Conservation (phyloP, 2,113 vertebrate genomes). For the Mirza zaza region DNA sequence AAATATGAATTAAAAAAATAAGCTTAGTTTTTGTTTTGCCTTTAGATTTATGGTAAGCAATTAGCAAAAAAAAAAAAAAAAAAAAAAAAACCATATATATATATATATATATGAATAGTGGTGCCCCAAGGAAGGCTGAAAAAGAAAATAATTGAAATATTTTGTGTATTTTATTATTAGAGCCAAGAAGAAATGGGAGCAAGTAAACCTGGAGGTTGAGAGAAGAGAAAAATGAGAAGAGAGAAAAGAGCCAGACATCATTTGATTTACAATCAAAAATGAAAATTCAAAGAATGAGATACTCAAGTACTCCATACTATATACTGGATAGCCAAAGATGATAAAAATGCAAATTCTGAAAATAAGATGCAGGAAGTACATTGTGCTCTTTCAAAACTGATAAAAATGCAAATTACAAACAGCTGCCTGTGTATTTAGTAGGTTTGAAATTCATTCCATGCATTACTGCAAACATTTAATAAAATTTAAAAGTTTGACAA, state of each 20-base stretch:
- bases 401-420: slow-evolving; percentile 75
- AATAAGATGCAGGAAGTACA: slow-evolving; percentile 68
- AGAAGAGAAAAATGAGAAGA: slow-evolving; percentile 67
- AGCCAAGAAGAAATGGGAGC: slow-evolving; percentile 78
- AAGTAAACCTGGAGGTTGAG: slow-evolving; percentile 68
- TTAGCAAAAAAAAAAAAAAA: neutral
- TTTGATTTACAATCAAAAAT: slow-evolving; percentile 77
- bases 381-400: slow-evolving; percentile 67
- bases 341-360: slow-evolving; percentile 73
- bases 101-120: neutral
- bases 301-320: slow-evolving; percentile 68
- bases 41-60: slow-evolving; percentile 39
- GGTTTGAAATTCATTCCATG: slow-evolving; percentile 64
- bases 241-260: slow-evolving; percentile 63
- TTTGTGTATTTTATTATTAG: slow-evolving; percentile 75
- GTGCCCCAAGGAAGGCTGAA: neutral
- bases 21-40: neutral
- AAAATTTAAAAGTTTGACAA: slow-evolving; percentile 70
- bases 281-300: slow-evolving; percentile 72
- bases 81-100: too few relatives aligned
- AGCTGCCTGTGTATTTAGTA: slow-evolving; percentile 71
- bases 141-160: slow-evolving; percentile 53
- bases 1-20: slow-evolving; percentile 9
- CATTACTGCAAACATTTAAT: slow-evolving; percentile 73
- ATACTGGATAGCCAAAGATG: slow-evolving; percentile 60